Base-by-base conservation (phyloP, 2,113 vertebrate species). In the Leptodactylus fuscus region DNA sequence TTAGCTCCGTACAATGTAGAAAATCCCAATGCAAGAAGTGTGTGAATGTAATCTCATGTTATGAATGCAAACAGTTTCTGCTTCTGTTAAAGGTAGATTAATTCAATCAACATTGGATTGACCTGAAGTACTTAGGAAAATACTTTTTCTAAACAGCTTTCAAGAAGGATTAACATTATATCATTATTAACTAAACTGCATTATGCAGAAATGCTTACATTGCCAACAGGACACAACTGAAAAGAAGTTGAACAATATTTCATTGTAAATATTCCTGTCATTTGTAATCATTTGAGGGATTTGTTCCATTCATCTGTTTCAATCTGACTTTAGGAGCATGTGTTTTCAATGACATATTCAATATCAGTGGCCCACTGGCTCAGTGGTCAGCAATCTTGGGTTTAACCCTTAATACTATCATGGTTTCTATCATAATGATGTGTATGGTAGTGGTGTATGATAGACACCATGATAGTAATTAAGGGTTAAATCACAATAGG, bases 71-170 rank as follows among this genome's bases (percentile, higher is more conserved):
- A 73, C 22, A 53, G 20, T 73, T 55, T 2, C 51, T 46, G 15
- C 71, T 83, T 76, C 24, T 74, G 49, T 44, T 73, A 83, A 46
- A 65, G 71, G 46, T 20, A 41, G 53, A 83, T 76, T 75, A 83
- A 75, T 60, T 62, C 20, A 60, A 75, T 75, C 70, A 83, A 32
- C 58, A 27, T 15, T 76, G 38, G 38, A 76, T 65, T 44, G 71
- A 76, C 82, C 82, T 76, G 36, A 83, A 62, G 38, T 73, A 29
- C 48, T 73, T 82, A 41, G 20, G 53, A 82, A 82, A 83, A 58
- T 44, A 48, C 16, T 75, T 1, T 36, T 34, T 83, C 55, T 58
- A 83, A 58, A 60, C 20, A 76, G 38, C 27, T 83, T 48, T 62
- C 71, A 41, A 46, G 82, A 76, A 8, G 38, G 18, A 76, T 83